Conservation (phyloP, 37 sponge, comb jelly and placozoan genomes). For the Ianthella basta region DNA sequence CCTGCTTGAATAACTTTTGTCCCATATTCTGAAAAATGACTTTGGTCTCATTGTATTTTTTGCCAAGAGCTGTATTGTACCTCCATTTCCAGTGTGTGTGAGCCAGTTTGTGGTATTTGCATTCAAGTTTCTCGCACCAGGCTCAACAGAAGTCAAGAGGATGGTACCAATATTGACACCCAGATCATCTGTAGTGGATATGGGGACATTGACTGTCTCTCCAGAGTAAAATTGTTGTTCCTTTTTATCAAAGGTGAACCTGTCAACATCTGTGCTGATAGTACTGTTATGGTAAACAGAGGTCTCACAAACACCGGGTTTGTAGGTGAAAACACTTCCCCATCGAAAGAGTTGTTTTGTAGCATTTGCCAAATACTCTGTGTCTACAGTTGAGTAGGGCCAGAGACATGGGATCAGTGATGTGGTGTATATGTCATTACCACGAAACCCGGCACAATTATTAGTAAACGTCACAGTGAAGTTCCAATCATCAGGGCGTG, state of each 20-base stretch:
- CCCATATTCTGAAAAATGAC: background rate
- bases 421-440: constrained; percentile 50
- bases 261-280: constrained; percentile 43
- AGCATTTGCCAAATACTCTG: background rate
- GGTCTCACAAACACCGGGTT: background rate
- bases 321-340: constrained; percentile 8
- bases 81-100: too few relatives aligned
- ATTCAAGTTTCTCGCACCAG: too few relatives aligned
- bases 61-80: background rate
- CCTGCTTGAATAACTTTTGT: background rate
- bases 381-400: background rate
- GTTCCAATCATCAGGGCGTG: constrained; percentile 31
- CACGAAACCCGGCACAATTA: constrained; percentile 27
- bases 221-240: background rate
- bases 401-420: constrained; percentile 48
- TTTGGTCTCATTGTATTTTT: background rate
- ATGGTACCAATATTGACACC: too few relatives aligned
- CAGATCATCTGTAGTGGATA: background rate
- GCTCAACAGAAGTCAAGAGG: background rate
- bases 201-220: constrained; percentile 14
- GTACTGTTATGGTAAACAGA: background rate
- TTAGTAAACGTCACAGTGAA: constrained; percentile 32
- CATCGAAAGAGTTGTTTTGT: constrained; percentile 28
- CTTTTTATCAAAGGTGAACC: background rate
- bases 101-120: background rate